Conservation (phyloP, 2,113 vertebrate species). For the Onychorhynchus coronatus region DNA sequence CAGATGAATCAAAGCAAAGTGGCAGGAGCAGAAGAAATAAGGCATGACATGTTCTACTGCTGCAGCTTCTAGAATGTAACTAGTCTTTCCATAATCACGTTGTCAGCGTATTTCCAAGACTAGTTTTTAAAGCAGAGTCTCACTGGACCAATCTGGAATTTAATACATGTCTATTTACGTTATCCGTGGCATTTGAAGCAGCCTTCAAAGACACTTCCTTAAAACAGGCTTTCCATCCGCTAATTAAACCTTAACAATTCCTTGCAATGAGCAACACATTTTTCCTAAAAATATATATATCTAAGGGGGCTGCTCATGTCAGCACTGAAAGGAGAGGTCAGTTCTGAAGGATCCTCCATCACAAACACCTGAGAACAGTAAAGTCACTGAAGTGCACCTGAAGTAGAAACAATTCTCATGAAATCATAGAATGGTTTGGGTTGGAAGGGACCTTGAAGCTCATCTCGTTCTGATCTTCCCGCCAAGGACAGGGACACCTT, state of each 20-base stretch:
- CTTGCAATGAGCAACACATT: slow-evolving; percentile 9
- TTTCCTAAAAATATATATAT: not conserved
- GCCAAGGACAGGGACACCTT: not conserved
- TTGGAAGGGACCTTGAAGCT: not conserved
- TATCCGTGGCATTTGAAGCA: slow-evolving; percentile 15
- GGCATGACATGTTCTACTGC: not conserved
- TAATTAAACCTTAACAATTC: slow-evolving; percentile 47
- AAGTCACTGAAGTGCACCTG: slow-evolving; percentile 8
- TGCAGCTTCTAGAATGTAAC: not conserved
- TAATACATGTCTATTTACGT: not conserved
- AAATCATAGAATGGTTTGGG: not conserved
- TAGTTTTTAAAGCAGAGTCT: not conserved
- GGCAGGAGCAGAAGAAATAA: not conserved
- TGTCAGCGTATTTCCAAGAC: slow-evolving; percentile 24
- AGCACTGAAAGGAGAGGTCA: not conserved
- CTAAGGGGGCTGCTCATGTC: not conserved
- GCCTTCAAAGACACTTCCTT: slow-evolving; percentile 35
- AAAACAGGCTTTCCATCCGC: slow-evolving; percentile 16
- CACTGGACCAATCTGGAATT: not conserved
- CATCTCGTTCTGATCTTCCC: not conserved
- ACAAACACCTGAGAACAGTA: slow-evolving; percentile 18
- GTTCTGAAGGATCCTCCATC: slow-evolving; percentile 20
- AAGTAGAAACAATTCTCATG: slow-evolving; percentile 2
- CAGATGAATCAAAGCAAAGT: not conserved
- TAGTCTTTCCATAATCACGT: not conserved